These are phyloP conservation scores for Eudemis profundana DNA, from an alignment of 2,888 invertebrate genomes.

Conservation along the genomic window DNA sequence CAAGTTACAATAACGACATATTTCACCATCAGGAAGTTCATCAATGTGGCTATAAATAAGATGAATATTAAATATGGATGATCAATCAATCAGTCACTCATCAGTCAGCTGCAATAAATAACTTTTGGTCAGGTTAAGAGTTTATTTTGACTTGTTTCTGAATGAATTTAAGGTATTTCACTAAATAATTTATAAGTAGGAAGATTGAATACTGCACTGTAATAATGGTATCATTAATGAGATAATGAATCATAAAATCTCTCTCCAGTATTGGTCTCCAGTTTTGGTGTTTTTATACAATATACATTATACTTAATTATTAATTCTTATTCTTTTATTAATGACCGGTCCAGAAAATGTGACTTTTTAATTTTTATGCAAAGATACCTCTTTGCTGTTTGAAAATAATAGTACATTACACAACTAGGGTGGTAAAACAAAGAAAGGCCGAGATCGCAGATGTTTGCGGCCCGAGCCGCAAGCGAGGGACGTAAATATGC, in stretches of 20 bases:
- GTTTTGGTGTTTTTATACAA: too few relatives aligned
- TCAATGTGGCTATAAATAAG: conserved; percentile 16
- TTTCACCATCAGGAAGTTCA: conserved; percentile 4
- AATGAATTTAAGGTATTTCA: conserved; percentile 13
- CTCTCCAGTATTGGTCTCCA: neutral
- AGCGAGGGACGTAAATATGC: too few relatives aligned
- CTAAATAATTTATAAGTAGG: neutral
- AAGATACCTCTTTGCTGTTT: too few relatives aligned
- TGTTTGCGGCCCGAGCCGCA: too few relatives aligned
- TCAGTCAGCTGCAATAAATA: conserved; percentile 8
- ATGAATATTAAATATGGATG: neutral
- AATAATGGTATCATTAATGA: neutral
- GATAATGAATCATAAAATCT: neutral
- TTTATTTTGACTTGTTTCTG: neutral
- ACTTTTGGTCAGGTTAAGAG: conserved; percentile 11
- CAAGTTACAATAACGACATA: neutral
- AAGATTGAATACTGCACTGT: neutral
- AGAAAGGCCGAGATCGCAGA: too few relatives aligned
- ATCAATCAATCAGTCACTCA: conserved; percentile 14
- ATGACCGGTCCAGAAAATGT: too few relatives aligned
- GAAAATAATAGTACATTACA: too few relatives aligned
- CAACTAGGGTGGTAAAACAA: too few relatives aligned
- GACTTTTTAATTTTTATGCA: too few relatives aligned
- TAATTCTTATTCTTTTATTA: too few relatives aligned
- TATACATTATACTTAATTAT: too few relatives aligned